A percentile compares a stretch with the other conserved stretches of the same genome.
These are phyloP conservation scores for Mormoops blainvillei DNA, from an alignment of 2,113 vertebrate species.

Conservation along the genomic window DNA sequence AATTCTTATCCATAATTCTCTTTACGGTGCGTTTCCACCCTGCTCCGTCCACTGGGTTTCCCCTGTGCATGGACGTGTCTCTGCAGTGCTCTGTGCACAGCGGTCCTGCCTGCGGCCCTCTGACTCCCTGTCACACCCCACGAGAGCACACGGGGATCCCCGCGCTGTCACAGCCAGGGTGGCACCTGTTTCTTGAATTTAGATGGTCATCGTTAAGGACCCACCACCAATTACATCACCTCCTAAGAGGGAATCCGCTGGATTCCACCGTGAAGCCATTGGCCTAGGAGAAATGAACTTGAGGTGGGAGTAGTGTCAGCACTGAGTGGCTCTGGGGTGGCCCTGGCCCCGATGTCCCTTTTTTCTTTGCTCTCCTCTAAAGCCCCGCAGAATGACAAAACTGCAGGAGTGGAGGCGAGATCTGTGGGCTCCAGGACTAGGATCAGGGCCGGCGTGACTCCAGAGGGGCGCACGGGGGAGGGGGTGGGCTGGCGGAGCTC, in stretches of 20 bases:
- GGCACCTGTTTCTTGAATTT: not conserved
- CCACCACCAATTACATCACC: not conserved
- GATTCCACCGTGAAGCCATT: not conserved
- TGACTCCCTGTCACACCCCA: not conserved
- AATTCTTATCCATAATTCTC: not conserved
- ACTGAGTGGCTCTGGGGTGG: fast-evolving
- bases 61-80: fast-evolving
- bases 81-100: fast-evolving
- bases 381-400: not conserved
- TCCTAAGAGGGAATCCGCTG: not conserved
- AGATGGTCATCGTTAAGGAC: not conserved
- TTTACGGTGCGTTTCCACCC: not conserved
- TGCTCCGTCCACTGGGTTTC: fast-evolving
- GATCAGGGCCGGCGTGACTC: fast-evolving
- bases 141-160: not conserved
- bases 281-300: fast-evolving
- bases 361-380: not conserved
- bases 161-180: not conserved
- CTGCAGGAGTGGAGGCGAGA: not conserved
- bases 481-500: too few relatives aligned
- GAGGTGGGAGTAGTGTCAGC: too few relatives aligned
- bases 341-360: not conserved
- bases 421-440: not conserved
- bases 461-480: fast-evolving
- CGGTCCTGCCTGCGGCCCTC: fast-evolving